Base-by-base conservation (phyloP, 2,797 vertebrate species). In the Diplodus puntazzo region DNA sequence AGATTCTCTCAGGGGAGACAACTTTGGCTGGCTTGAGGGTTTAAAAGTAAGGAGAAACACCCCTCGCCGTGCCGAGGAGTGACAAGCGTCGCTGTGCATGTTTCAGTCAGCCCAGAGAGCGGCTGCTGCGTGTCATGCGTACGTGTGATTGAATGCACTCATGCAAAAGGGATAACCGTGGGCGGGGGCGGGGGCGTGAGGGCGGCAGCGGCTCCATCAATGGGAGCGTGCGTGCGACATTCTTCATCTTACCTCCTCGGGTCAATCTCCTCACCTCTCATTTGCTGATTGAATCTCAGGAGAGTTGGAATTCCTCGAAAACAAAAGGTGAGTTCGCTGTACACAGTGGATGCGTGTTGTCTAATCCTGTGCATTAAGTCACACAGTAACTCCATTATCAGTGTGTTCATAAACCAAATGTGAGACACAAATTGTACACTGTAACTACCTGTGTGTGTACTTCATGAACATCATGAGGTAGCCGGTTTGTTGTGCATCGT, bases 231-330 rank as follows among this genome's bases (percentile, higher is more conserved):
- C 81, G 75, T 80, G 71, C 68, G 60, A 84, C 85, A 82, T 84
- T 85, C 87, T 87, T 79, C 80, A 84, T 85, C 59, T 52, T 45
- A 75, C 54, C 62, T 3, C 68, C 87, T 79, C 17, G 76, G 59
- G 43, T 73, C 83, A 90, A 89, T 90, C 91, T 83, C 76, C 71
- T 86, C 77, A 73, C 39, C 80, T 34, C 64, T 90, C 81, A 83
- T 90, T 85, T 88, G 81, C 70, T 81, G 69, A 69, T 62, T 69
- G 72, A 85, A 71, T 82, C 74, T 80, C 73, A 52, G 54, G 63
- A 83, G 77, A 55, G 71, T 25, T 77, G 80, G 79, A 88, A 80
- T 79, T 71, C 77, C 66, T 62, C 21, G 45, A 46, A 3, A 46
- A 77, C 63, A 49, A 73, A 84, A 82, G 88, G 90, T 91, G 80